Conservation (phyloP, 2,113 vertebrate genomes). For the Acanthochromis polyacanthus region DNA sequence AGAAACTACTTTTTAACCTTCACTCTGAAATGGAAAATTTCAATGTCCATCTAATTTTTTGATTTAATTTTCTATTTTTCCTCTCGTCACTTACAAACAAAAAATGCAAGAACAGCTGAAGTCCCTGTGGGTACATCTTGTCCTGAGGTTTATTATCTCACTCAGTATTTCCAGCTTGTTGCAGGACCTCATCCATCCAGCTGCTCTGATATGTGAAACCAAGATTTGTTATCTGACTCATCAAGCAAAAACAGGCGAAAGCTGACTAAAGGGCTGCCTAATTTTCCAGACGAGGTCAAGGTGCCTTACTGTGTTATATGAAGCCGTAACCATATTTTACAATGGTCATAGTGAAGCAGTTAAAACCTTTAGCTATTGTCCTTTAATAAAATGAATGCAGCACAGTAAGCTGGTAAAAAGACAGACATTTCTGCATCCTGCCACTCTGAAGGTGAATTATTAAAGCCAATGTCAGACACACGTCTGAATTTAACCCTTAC, state of each 20-base stretch:
- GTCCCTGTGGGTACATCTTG: background rate
- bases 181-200: background rate
- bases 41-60: no score
- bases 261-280: slow-evolving; percentile 7
- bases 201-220: background rate
- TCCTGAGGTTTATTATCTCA: no score
- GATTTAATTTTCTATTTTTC: no score
- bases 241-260: slow-evolving; percentile 6
- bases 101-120: background rate
- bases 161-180: no score
- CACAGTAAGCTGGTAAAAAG: no score
- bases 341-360: background rate
- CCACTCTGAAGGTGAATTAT: slow-evolving; percentile 1
- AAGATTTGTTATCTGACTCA: slow-evolving; percentile 24
- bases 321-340: background rate
- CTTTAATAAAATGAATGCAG: background rate
- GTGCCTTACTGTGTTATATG: slow-evolving; percentile 2
- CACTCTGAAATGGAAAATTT: no score
- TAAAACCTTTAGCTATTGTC: slow-evolving; percentile 16
- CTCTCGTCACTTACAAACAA: no score
- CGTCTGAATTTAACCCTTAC: background rate
- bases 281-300: background rate
- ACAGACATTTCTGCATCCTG: background rate
- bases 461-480: background rate
- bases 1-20: no score